A percentile compares a stretch with the other conserved stretches of the same genome.
Conservation (phyloP, 2,113 vertebrate genomes). For the Furnarius figulus region DNA sequence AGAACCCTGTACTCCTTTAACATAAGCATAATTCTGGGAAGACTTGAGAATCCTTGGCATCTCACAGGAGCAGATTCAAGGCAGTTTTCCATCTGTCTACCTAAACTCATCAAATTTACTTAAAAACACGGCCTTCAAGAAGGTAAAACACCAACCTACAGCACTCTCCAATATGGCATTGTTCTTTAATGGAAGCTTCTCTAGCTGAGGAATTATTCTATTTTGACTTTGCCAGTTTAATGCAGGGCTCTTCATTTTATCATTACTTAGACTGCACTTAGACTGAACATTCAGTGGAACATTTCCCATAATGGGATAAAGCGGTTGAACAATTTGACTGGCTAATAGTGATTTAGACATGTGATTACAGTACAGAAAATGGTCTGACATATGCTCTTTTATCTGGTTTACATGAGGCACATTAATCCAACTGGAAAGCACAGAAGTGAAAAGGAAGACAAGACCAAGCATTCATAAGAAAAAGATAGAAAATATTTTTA, state of each 20-base stretch:
- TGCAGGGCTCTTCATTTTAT: background rate
- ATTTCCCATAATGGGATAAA: conserved; percentile 62
- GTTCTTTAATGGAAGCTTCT: conserved; percentile 17
- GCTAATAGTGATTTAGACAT: conserved; percentile 62
- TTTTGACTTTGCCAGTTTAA: conserved; percentile 21
- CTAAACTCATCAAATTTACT: background rate
- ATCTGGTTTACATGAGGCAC: conserved; percentile 57
- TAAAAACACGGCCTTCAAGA: background rate
- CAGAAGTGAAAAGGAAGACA: conserved; percentile 2
- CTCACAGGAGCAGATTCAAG: background rate
- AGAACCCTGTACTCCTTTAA: background rate
- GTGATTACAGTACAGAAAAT: conserved; percentile 66
- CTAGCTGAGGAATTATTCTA: background rate
- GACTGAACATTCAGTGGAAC: conserved; percentile 48
- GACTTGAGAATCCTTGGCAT: background rate
- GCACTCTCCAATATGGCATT: background rate
- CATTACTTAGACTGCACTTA: conserved; percentile 53
- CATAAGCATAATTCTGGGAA: background rate
- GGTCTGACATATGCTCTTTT: conserved; percentile 64
- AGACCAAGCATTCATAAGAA: background rate
- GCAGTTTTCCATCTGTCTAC: conserved; percentile 41
- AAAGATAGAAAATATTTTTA: background rate
- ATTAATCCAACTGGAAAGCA: conserved; percentile 39
- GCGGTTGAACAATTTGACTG: conserved; percentile 56
- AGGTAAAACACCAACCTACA: conserved; percentile 15